These are phyloP conservation scores for Penaeus chinensis DNA, from an alignment of 1,140 invertebrate species.

Conservation along the genomic window DNA sequence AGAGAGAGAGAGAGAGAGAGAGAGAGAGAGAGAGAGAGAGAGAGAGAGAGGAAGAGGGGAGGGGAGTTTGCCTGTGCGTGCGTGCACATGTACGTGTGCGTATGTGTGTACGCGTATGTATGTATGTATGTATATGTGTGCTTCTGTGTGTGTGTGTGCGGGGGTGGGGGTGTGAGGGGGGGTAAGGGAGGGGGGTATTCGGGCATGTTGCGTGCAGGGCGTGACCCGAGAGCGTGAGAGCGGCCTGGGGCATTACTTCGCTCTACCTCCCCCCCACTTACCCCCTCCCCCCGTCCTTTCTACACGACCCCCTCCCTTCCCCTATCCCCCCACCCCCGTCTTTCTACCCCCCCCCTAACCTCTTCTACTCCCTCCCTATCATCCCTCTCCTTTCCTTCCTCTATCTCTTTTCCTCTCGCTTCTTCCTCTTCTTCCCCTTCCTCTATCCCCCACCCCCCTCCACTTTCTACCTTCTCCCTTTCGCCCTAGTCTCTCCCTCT, in stretches of 20 bases:
- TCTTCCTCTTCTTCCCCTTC: not conserved
- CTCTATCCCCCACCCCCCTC: not conserved
- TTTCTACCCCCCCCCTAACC: not conserved
- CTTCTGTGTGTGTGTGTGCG: too few relatives aligned
- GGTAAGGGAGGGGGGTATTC: too few relatives aligned
- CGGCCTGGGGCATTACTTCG: not conserved
- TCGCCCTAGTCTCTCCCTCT: not conserved
- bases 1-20: too few relatives aligned
- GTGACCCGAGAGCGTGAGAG: conserved; percentile 21
- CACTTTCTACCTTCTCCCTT: not conserved
- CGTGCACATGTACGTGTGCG: too few relatives aligned
- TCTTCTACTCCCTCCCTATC: not conserved
- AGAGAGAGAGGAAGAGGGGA: too few relatives aligned
- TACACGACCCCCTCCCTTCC: not conserved
- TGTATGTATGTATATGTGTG: too few relatives aligned
- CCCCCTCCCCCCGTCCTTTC: not conserved
- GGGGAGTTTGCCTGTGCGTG: too few relatives aligned
- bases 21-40: too few relatives aligned
- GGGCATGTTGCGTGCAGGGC: conserved; percentile 13
- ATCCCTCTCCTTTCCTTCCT: not conserved
- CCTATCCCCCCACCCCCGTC: not conserved
- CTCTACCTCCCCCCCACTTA: not conserved
- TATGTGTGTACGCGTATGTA: too few relatives aligned
- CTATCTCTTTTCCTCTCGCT: not conserved
- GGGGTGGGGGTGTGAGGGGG: not conserved